phyloP scores from a whole-genome alignment of 2,888 invertebrate genomes.

The Philaethria dido region DNA sequence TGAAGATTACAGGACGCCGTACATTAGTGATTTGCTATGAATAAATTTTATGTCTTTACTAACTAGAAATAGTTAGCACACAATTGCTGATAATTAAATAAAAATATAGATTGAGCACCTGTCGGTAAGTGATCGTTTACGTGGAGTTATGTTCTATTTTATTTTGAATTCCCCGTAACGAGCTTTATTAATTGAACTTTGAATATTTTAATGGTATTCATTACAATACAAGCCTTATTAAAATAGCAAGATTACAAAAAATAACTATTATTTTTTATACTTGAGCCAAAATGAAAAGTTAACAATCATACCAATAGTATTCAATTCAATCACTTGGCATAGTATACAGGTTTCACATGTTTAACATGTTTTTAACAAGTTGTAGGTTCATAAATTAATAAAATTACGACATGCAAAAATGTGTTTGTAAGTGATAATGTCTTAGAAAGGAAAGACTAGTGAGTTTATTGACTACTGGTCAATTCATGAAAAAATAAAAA shows the following conservation, averaged over 20 bases:
- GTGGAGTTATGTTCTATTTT: not conserved
- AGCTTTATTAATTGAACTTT: not conserved
- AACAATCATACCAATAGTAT: not conserved
- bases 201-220: not conserved
- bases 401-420: no score
- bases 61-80: conserved; percentile 2
- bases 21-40: conserved; percentile 1
- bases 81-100: not conserved
- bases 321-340: not conserved
- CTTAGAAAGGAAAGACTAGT: no score
- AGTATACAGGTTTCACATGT: no score
- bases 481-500: no score
- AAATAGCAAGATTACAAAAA: not conserved
- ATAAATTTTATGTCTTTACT: conserved; percentile 9
- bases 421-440: no score
- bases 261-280: not conserved
- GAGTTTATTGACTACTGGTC: no score
- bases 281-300: not conserved
- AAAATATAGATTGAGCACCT: not conserved
- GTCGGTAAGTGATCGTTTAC: not conserved
- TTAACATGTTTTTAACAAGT: no score
- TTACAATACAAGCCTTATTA: not conserved
- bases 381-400: no score
- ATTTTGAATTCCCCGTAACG: not conserved
- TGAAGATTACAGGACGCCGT: not conserved